Evolutionary conservation across 2,113 vertebrate genomes (phyloP).

Genomic region (Brienomyrus brachyistius): DNA sequence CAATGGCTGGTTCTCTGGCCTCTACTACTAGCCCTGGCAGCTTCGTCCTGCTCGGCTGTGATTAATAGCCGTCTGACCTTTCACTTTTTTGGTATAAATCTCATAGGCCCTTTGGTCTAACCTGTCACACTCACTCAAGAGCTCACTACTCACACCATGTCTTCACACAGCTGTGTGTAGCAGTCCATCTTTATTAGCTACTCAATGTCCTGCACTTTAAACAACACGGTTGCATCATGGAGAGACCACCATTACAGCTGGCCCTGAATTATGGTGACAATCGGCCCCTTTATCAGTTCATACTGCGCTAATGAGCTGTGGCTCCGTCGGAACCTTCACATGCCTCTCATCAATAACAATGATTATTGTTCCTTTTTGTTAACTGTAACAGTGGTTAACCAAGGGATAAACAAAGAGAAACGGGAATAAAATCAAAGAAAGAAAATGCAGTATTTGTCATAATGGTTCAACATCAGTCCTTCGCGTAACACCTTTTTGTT

Average conservation of each 20-base stretch:
- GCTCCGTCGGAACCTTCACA: background rate
- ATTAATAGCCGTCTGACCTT: constrained; percentile 64
- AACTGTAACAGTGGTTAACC: background rate
- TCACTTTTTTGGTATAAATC: constrained; percentile 56
- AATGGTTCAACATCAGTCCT: background rate
- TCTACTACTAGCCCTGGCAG: constrained; percentile 3
- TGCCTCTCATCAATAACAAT: background rate
- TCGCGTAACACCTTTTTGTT: background rate
- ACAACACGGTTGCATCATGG: background rate
- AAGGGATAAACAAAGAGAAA: background rate
- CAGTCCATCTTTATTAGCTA: constrained; percentile 18
- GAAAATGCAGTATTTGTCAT: background rate
- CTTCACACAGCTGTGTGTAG: constrained; percentile 2
- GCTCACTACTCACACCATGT: constrained; percentile 12
- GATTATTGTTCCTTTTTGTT: constrained; percentile 11
- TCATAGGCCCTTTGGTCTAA: constrained; percentile 40
- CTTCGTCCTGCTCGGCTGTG: constrained; percentile 38
- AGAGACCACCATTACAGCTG: constrained; percentile 13
- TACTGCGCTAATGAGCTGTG: constrained; percentile 4
- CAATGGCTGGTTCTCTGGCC: background rate
- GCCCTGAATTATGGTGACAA: constrained; percentile 4
- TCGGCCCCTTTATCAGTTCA: constrained; percentile 15
- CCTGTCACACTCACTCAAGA: constrained; percentile 10
- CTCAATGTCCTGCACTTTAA: background rate
- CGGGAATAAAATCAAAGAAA: background rate